Conservation (phyloP, 2,797 vertebrate species). For the Sternotherus odoratus region DNA sequence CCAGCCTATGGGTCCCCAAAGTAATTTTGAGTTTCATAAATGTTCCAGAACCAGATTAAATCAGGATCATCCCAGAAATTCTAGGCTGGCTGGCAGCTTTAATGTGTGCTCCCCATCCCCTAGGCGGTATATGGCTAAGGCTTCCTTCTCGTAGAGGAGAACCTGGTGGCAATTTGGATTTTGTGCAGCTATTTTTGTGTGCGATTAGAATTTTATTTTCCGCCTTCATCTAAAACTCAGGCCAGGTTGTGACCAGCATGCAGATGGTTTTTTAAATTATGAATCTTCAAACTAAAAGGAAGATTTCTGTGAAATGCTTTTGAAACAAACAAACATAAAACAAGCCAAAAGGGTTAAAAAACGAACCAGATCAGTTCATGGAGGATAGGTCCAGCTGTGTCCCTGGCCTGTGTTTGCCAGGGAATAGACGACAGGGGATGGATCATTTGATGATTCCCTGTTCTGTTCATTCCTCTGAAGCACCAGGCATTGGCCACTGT, state of each 20-base stretch:
- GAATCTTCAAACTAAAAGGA: not conserved
- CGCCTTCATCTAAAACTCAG: not conserved
- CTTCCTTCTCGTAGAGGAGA: not conserved
- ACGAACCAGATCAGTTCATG: too few species aligned
- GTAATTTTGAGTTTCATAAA: not conserved
- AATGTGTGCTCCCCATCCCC: not conserved
- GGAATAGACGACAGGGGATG: too few species aligned
- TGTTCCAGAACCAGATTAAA: not conserved
- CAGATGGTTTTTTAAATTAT: not conserved
- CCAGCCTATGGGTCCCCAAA: not conserved
- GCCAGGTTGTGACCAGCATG: not conserved
- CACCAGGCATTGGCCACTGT: too few species aligned
- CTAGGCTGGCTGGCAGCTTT: not conserved
- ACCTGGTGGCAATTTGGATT: not conserved
- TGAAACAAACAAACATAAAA: not conserved
- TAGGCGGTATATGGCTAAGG: not conserved
- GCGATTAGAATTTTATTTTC: not conserved
- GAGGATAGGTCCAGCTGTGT: too few species aligned
- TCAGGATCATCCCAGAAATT: not conserved
- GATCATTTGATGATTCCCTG: too few species aligned
- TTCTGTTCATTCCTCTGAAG: too few species aligned
- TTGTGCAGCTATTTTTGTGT: not conserved
- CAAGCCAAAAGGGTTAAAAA: not conserved
- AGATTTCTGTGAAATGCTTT: not conserved
- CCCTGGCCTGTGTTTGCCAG: too few species aligned